Percentiles rank a stretch among this genome's conserved stretches.
These are phyloP conservation scores for Cettia cetti DNA, from an alignment of 2,113 vertebrate genomes.

Conservation along the genomic window DNA sequence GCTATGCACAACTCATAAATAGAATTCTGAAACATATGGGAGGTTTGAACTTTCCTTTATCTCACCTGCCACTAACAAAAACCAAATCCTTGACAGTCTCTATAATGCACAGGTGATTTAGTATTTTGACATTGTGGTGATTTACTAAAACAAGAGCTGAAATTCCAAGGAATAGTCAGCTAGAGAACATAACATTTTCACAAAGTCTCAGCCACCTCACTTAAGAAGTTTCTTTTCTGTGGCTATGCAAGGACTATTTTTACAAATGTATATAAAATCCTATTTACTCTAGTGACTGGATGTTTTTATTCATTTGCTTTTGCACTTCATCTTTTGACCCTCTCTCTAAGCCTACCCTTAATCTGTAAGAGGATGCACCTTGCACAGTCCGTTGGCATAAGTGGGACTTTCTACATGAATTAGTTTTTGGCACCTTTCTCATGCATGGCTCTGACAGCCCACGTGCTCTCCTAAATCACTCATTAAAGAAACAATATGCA, in stretches of 20 bases:
- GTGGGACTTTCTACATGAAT: conserved; percentile 29
- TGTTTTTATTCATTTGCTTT: neutral
- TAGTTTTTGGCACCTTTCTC: conserved; percentile 27
- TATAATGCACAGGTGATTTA: neutral
- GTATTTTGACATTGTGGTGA: neutral
- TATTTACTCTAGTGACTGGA: neutral
- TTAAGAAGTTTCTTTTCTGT: neutral
- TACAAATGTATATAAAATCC: neutral
- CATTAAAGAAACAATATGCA: conserved; percentile 53
- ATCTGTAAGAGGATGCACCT: neutral
- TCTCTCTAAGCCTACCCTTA: neutral
- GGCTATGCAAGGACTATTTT: neutral
- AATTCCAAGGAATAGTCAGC: neutral
- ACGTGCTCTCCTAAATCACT: neutral
- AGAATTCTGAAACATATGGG: neutral
- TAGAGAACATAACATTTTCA: neutral
- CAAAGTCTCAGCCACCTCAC: neutral
- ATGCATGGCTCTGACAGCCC: neutral
- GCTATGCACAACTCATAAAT: neutral
- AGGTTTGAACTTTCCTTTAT: neutral
- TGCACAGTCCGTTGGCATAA: neutral
- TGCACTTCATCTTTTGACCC: neutral
- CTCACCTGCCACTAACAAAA: neutral
- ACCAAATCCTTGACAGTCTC: neutral
- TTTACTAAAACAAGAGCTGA: neutral